A percentile compares a stretch with the other conserved stretches of the same genome.
Evolutionary conservation across 2,888 invertebrate species (phyloP).

Genomic region (Drosophila ustulata): DNA sequence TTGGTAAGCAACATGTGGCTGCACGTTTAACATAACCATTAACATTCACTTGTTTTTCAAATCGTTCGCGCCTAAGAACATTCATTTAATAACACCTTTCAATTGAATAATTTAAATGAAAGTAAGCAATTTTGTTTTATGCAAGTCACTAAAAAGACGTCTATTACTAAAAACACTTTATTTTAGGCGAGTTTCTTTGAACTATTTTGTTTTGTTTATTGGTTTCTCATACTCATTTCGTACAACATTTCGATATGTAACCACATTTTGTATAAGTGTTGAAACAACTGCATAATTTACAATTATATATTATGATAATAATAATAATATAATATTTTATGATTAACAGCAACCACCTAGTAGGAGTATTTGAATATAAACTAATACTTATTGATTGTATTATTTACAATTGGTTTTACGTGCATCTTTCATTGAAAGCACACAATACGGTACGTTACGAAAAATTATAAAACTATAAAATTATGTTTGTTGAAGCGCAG

Average conservation of each 20-base stretch:
- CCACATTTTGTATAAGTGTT: conserved; percentile 40
- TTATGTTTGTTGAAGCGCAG: conserved; percentile 42
- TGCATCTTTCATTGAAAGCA: conserved; percentile 36
- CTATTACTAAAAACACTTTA: background rate
- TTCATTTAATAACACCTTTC: too few relatives aligned
- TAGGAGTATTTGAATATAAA: conserved; percentile 65
- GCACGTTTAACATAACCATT: background rate
- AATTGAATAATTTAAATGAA: too few relatives aligned
- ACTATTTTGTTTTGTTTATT: conserved; percentile 36
- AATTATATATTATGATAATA: conserved; percentile 30
- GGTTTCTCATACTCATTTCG: conserved; percentile 49
- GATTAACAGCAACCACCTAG: conserved; percentile 74
- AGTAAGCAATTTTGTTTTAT: too few relatives aligned
- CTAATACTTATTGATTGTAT: conserved; percentile 44
- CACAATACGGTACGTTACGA: conserved; percentile 29
- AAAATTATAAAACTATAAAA: conserved; percentile 15
- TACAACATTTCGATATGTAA: conserved; percentile 67
- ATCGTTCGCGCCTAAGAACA: too few relatives aligned
- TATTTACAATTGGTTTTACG: conserved; percentile 48
- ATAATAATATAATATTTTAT: conserved; percentile 33
- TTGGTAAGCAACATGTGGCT: background rate
- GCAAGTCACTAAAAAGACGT: too few relatives aligned
- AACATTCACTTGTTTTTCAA: too few relatives aligned
- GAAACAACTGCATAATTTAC: conserved; percentile 65
- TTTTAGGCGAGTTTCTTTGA: conserved; percentile 18